These are phyloP conservation scores for Papilio gigon DNA, from an alignment of 2,888 invertebrate species.

Conservation along the genomic window DNA sequence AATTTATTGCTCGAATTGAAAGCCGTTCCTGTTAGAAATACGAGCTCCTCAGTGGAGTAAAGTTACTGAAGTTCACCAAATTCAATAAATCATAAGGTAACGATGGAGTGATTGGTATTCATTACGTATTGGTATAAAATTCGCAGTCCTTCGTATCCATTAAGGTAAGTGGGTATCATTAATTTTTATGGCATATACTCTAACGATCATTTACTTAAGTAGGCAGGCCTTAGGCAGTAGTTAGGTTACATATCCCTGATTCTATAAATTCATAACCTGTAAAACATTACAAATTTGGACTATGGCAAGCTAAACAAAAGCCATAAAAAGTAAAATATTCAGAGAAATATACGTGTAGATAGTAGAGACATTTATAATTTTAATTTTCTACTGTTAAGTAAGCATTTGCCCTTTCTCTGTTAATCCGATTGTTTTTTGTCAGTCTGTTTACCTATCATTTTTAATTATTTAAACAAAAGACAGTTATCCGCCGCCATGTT, in stretches of 20 bases:
- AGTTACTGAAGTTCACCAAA: conserved; percentile 18
- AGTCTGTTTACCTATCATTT: background rate
- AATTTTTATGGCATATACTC: background rate
- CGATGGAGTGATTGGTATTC: conserved; percentile 20
- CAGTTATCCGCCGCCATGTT: background rate
- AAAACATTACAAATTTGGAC: too few relatives aligned
- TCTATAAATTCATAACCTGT: background rate
- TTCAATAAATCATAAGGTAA: conserved; percentile 21
- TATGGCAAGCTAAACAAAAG: too few relatives aligned
- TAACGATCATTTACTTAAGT: background rate
- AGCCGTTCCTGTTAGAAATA: conserved; percentile 18
- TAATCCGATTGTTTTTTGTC: background rate
- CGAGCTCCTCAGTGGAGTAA: conserved; percentile 4
- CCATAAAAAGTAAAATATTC: too few relatives aligned
- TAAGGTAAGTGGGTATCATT: conserved; percentile 5
- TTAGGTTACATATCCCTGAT: background rate
- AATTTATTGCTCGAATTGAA: conserved; percentile 21
- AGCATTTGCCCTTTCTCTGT: too few relatives aligned
- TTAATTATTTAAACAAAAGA: background rate
- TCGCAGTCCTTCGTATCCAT: conserved; percentile 9
- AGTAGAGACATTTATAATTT: too few relatives aligned
- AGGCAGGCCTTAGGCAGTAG: background rate
- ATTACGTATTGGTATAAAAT: conserved; percentile 13
- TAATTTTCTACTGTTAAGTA: too few relatives aligned
- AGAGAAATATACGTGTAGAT: background rate